Percentiles rank a stretch among this genome's conserved stretches.
Conservation (phyloP, 2,888 invertebrate genomes). For the Bombylius major region DNA sequence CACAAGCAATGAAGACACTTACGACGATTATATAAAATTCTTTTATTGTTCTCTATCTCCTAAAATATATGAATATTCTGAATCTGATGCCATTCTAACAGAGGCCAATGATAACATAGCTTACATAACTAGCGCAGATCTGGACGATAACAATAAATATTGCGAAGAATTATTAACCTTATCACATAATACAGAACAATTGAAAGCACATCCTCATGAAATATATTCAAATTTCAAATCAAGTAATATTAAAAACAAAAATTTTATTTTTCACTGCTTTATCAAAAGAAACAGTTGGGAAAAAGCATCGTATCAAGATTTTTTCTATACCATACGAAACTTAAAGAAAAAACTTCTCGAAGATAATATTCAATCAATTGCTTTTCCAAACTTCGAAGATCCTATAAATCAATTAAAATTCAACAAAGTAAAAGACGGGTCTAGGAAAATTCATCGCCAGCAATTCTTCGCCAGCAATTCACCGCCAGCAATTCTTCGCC, state of each 20-base stretch:
- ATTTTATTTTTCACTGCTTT: constrained; percentile 3
- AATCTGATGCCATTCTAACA: not conserved
- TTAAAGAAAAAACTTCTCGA: not conserved
- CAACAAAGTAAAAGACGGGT: constrained; percentile 5
- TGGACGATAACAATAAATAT: not conserved
- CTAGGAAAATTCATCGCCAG: too few species aligned
- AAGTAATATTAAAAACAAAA: not conserved
- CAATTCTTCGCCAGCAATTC: too few species aligned
- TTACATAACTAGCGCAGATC: constrained; percentile 1
- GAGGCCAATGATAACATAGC: not conserved
- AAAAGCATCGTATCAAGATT: not conserved
- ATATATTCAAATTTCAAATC: constrained; percentile 4
- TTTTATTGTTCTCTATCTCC: not conserved
- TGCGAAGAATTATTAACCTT: not conserved
- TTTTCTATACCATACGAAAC: not conserved
- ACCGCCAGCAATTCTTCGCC: too few species aligned
- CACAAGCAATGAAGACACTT: not conserved
- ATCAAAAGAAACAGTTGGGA: constrained; percentile 3
- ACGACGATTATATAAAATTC: not conserved
- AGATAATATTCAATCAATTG: not conserved
- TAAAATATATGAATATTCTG: not conserved
- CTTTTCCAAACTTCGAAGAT: constrained; percentile 1
- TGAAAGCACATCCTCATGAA: constrained; percentile 1
- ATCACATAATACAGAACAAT: not conserved
- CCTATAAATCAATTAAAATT: constrained; percentile 2